Evolutionary conservation across 2,113 vertebrate genomes (phyloP).

Genomic region (Marmota flaviventris): DNA sequence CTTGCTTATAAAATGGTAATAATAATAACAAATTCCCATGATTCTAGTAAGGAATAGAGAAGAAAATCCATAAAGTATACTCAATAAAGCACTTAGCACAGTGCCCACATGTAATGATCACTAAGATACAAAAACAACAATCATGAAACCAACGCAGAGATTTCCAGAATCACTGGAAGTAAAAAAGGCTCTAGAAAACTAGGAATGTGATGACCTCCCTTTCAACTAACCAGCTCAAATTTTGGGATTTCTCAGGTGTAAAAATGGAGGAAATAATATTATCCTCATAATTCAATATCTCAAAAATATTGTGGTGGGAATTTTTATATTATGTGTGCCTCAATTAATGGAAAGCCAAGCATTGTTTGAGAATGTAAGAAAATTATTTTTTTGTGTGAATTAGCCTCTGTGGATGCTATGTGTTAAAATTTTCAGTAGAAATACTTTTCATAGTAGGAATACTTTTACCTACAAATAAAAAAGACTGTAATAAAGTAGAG

Average conservation of each 20-base stretch:
- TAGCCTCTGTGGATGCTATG: conserved; percentile 35
- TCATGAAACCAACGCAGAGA: not conserved
- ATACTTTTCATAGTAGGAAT: conserved; percentile 82
- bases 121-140: no score
- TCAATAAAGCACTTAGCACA: not conserved
- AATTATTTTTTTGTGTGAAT: conserved; percentile 42
- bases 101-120: not conserved
- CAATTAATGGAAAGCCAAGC: not conserved
- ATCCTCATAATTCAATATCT: not conserved
- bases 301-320: not conserved
- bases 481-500: conserved; percentile 75
- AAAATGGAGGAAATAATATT: not conserved
- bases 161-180: not conserved
- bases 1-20: not conserved
- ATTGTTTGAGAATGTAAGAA: not conserved
- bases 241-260: not conserved
- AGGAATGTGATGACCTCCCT: not conserved
- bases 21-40: not conserved
- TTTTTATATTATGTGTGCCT: not conserved
- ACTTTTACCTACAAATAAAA: conserved; percentile 81
- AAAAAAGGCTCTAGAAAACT: not conserved
- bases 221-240: not conserved
- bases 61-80: not conserved
- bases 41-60: conserved; percentile 12
- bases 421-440: conserved; percentile 67